A percentile compares a stretch with the other conserved stretches of the same genome.
These are phyloP conservation scores for Coleophora flavipennella DNA, from an alignment of 2,888 invertebrate species.

Conservation along the genomic window DNA sequence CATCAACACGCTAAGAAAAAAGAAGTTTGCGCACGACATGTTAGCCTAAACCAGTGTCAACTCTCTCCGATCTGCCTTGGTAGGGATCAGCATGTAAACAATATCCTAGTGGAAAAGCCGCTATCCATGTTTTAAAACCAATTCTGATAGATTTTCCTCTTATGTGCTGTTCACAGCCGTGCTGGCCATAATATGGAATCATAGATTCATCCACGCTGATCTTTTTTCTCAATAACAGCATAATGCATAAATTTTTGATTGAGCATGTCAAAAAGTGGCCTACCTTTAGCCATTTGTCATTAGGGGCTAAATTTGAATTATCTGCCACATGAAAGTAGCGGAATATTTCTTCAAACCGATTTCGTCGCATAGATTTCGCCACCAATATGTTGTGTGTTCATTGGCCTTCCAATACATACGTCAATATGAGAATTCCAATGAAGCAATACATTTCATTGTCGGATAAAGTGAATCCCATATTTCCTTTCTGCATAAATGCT, in stretches of 20 bases:
- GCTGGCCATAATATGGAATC: constrained; percentile 29
- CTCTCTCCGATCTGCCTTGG: too few relatives aligned
- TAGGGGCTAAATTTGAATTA: constrained; percentile 17
- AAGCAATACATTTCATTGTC: neutral
- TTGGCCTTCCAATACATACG: neutral
- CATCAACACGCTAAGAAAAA: too few relatives aligned
- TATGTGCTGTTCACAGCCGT: constrained; percentile 22
- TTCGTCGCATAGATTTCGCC: neutral
- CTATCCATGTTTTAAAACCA: too few relatives aligned
- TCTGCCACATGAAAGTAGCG: constrained; percentile 23
- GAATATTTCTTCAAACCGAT: constrained; percentile 16
- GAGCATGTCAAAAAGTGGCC: constrained; percentile 19
- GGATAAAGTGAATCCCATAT: neutral
- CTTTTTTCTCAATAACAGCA: constrained; percentile 16
- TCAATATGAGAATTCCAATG: neutral
- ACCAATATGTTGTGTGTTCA: neutral
- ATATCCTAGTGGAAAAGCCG: too few relatives aligned
- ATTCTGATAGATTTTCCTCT: too few relatives aligned
- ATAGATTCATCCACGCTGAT: constrained; percentile 28
- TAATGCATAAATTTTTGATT: constrained; percentile 20
- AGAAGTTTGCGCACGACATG: neutral
- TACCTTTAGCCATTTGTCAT: constrained; percentile 25
- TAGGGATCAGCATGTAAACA: too few relatives aligned
- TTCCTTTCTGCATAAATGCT: neutral
- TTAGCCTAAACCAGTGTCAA: constrained; percentile 6